A percentile compares a stretch with the other conserved stretches of the same genome.
Conservation (phyloP, 2,888 invertebrate genomes). For the Macrosiphum euphorbiae region DNA sequence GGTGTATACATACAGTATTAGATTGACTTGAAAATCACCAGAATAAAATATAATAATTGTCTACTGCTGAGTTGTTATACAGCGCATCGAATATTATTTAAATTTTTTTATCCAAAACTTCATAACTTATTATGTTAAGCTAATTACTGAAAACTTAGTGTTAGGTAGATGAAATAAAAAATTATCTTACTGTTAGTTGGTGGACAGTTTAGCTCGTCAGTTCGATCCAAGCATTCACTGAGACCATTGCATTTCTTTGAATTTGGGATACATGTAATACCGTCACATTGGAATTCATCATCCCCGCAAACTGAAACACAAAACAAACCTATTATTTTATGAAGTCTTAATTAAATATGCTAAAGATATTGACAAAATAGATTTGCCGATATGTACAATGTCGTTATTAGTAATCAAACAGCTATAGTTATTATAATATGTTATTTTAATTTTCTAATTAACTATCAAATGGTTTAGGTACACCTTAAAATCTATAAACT, state of each 20-base stretch:
- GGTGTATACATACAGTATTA: background rate
- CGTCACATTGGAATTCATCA: slow-evolving; percentile 77
- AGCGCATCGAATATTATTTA: background rate
- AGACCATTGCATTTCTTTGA: slow-evolving; percentile 75
- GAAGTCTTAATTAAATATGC: background rate
- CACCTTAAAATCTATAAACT: background rate
- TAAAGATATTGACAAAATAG: background rate
- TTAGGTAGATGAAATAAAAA: background rate
- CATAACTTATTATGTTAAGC: background rate
- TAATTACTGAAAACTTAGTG: background rate
- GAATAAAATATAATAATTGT: background rate
- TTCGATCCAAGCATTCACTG: slow-evolving; percentile 30
- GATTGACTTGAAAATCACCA: background rate
- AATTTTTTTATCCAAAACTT: background rate
- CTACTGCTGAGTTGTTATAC: background rate
- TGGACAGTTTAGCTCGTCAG: slow-evolving; percentile 41
- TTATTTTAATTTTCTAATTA: background rate
- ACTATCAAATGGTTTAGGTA: background rate
- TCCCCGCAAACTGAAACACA: slow-evolving; percentile 72
- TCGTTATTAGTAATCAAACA: background rate
- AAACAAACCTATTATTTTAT: background rate
- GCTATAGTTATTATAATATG: background rate
- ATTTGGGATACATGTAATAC: slow-evolving; percentile 74
- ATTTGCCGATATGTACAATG: background rate
- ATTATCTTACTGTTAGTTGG: slow-evolving; percentile 5